phyloP scores from a whole-genome alignment of 2,797 vertebrate genomes.

The Hemitrygon akajei region DNA sequence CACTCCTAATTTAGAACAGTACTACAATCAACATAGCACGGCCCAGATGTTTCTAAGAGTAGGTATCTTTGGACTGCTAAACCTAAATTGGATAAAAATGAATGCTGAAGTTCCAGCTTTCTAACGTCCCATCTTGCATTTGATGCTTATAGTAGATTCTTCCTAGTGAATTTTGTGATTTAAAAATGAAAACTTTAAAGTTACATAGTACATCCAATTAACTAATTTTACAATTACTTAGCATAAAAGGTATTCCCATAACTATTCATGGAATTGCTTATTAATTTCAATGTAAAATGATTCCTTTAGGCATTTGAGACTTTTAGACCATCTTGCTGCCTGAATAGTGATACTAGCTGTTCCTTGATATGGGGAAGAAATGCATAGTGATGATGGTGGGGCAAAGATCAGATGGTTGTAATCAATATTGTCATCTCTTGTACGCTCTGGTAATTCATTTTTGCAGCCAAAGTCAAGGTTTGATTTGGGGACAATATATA shows the following conservation, averaged over 20 bases:
- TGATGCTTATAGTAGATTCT: not conserved
- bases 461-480: too few species aligned
- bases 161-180: not conserved
- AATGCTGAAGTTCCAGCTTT: not conserved
- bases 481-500: not conserved
- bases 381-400: not conserved
- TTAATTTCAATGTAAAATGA: not conserved
- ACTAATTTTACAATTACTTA: not conserved
- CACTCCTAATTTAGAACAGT: conserved; percentile 1
- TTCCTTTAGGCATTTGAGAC: not conserved
- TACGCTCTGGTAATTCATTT: not conserved
- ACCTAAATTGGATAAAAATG: conserved; percentile 5
- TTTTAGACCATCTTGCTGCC: not conserved
- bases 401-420: not conserved
- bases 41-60: not conserved
- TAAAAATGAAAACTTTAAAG: not conserved
- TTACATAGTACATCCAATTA: not conserved
- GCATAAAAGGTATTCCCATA: not conserved
- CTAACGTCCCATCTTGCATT: not conserved
- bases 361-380: not conserved
- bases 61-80: not conserved
- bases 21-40: not conserved
- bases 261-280: not conserved
- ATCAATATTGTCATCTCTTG: not conserved
- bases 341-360: too few species aligned